Conservation (phyloP, 2,888 invertebrate species). For the Drosophila vallismaia region DNA sequence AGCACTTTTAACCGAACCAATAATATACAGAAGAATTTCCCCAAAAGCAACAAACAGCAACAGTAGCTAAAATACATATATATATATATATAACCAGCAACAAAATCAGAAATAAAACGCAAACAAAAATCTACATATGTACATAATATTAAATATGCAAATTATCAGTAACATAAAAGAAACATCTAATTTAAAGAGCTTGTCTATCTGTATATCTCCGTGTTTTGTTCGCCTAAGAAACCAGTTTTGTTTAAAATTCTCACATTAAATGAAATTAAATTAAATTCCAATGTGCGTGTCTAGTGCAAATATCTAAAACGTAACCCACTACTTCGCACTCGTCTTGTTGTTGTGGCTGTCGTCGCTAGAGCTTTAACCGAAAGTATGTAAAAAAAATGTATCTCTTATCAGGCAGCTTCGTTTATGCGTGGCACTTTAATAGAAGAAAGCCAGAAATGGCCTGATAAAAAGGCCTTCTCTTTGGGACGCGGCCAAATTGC, state of each 20-base stretch:
- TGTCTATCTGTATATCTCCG: constrained; percentile 4
- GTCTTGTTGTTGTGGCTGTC: constrained; percentile 48
- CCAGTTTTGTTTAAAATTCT: constrained; percentile 12
- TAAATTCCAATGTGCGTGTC: constrained; percentile 49
- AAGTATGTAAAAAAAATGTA: constrained; percentile 74
- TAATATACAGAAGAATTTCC: constrained; percentile 38
- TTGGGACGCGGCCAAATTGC: constrained; percentile 30
- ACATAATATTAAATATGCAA: constrained; percentile 20
- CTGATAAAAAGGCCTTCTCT: constrained; percentile 52
- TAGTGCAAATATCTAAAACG: constrained; percentile 37
- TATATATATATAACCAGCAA: not conserved
- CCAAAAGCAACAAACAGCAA: constrained; percentile 39
- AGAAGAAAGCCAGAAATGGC: constrained; percentile 33
- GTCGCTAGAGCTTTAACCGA: constrained; percentile 52
- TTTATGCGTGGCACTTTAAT: constrained; percentile 58
- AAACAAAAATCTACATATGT: constrained; percentile 6
- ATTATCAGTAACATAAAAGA: not conserved
- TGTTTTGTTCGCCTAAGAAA: constrained; percentile 18
- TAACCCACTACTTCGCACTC: constrained; percentile 24
- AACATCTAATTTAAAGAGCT: constrained; percentile 24
- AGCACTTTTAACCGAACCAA: constrained; percentile 53
- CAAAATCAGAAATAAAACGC: not conserved
- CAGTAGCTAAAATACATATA: constrained; percentile 31
- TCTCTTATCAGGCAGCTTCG: constrained; percentile 67
- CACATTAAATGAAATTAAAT: constrained; percentile 24